Percentiles rank a stretch among this genome's conserved stretches.
phyloP scores from a whole-genome alignment of 2,888 invertebrate genomes.

The Ferdinandea cuprea region DNA sequence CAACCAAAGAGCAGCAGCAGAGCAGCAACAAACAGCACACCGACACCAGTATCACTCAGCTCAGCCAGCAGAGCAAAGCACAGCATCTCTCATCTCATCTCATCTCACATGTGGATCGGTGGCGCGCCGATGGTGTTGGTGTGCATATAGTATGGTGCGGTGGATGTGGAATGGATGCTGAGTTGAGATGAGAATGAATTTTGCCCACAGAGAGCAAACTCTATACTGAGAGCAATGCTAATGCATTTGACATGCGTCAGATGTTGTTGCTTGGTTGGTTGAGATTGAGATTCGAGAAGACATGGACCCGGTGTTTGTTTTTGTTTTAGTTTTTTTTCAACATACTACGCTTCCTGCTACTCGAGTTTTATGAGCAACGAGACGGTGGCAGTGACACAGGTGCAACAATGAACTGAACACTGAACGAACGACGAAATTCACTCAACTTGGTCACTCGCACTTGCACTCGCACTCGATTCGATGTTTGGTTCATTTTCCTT shows the following conservation, averaged over 20 bases:
- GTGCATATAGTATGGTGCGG: neutral
- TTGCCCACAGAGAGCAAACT: neutral
- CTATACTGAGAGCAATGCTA: neutral
- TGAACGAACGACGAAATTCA: conserved; percentile 24
- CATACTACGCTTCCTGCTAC: conserved; percentile 16
- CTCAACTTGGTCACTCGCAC: conserved; percentile 10
- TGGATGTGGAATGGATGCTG: conserved; percentile 2
- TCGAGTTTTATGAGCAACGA: neutral
- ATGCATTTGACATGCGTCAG: conserved; percentile 64
- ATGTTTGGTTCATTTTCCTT: neutral
- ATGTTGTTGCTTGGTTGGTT: conserved; percentile 66
- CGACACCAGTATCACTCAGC: conserved; percentile 20
- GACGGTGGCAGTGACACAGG: conserved; percentile 28
- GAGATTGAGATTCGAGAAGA: neutral
- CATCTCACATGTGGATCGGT: neutral
- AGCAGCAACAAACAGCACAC: too few species aligned
- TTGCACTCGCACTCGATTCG: neutral
- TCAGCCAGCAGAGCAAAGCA: conserved; percentile 18
- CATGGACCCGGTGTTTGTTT: conserved; percentile 42
- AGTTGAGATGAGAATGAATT: neutral
- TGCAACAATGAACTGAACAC: conserved; percentile 57
- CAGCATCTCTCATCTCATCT: conserved; percentile 16
- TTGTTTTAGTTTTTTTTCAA: conserved; percentile 36
- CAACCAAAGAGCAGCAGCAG: conserved; percentile 16
- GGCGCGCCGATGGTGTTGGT: neutral